phyloP scores from a whole-genome alignment of 2,797 vertebrate species.

The Perodicticus potto region DNA sequence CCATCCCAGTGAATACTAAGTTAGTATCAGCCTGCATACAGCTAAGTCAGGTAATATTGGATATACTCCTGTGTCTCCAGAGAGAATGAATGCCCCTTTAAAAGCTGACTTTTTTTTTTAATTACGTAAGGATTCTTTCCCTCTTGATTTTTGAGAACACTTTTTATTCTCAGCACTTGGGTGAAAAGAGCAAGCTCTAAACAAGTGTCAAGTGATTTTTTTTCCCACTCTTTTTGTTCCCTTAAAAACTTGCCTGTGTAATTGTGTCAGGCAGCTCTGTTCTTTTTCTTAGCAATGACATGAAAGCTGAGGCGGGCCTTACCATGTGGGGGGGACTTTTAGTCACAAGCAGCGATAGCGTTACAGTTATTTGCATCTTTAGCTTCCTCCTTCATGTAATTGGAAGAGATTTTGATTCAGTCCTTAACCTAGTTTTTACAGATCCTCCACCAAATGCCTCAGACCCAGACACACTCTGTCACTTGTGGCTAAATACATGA shows the following conservation, averaged over 20 bases:
- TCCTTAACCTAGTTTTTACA: slow-evolving; percentile 67
- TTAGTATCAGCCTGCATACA: background rate
- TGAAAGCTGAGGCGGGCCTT: slow-evolving; percentile 46
- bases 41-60: background rate
- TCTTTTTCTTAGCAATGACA: background rate
- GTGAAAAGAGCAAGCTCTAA: background rate
- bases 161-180: slow-evolving; percentile 33
- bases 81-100: slow-evolving; percentile 24
- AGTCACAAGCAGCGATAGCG: slow-evolving; percentile 54
- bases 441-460: slow-evolving; percentile 49
- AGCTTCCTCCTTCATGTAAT: slow-evolving; percentile 44
- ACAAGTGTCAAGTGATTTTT: background rate
- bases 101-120: background rate
- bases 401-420: slow-evolving; percentile 55
- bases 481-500: slow-evolving; percentile 63
- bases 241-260: slow-evolving; percentile 1
- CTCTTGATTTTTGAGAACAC: slow-evolving; percentile 43
- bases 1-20: background rate
- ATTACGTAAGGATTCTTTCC: background rate
- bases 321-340: background rate
- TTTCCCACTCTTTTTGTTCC: background rate
- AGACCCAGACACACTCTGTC: slow-evolving; percentile 40
- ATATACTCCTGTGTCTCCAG: background rate
- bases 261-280: background rate
- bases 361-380: slow-evolving; percentile 41